phyloP scores from a whole-genome alignment of 2,888 invertebrate genomes.

The Tridacna crocea region DNA sequence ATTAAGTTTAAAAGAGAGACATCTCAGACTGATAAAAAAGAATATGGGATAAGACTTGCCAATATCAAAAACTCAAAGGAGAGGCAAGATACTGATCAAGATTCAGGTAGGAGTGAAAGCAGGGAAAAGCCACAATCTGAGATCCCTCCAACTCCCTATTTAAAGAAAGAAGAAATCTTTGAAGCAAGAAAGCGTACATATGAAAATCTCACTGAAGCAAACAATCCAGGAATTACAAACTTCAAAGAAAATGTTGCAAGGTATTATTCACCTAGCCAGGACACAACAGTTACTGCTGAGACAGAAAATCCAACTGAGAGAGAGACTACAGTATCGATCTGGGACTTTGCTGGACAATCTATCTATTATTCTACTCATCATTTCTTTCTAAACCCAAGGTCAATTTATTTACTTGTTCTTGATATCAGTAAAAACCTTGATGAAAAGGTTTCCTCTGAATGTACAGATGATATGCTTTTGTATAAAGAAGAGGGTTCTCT shows the following conservation, averaged over 20 bases:
- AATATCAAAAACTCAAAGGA: not conserved
- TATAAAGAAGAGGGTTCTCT: not conserved
- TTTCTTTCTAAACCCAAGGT: conserved; percentile 51
- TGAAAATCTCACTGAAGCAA: not conserved
- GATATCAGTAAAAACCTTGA: conserved; percentile 34
- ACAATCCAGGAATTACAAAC: not conserved
- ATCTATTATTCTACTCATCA: conserved; percentile 54
- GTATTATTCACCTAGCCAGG: not conserved
- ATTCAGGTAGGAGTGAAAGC: not conserved
- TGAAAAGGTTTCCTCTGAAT: not conserved
- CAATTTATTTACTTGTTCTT: conserved; percentile 51
- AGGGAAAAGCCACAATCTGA: not conserved
- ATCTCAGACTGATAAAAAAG: not conserved
- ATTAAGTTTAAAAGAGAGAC: not conserved
- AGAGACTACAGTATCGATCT: conserved; percentile 38
- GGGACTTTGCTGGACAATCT: conserved; percentile 42
- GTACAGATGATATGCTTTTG: not conserved
- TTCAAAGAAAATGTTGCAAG: not conserved
- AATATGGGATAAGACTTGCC: not conserved
- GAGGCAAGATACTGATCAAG: not conserved
- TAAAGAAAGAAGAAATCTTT: not conserved
- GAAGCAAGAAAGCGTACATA: not conserved
- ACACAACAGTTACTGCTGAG: not conserved
- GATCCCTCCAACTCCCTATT: not conserved
- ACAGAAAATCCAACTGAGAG: not conserved